phyloP scores from a whole-genome alignment of 2,113 vertebrate genomes.

The Neodontobutis hainanensis region DNA sequence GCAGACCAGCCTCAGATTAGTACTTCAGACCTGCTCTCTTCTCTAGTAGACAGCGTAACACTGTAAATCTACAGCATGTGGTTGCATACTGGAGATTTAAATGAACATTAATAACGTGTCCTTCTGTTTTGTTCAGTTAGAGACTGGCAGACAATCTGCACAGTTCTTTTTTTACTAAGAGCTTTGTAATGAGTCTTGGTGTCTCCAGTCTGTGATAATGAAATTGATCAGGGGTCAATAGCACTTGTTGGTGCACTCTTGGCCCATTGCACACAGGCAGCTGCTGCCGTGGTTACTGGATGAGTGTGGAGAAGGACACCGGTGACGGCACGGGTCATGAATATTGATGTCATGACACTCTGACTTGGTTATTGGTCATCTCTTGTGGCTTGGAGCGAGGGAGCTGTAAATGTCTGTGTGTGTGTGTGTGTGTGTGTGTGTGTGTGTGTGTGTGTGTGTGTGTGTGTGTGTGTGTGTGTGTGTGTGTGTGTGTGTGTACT shows the following conservation, averaged over 20 bases:
- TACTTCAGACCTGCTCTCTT: conserved; percentile 30
- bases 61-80: conserved; percentile 22
- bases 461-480: conserved; percentile 2
- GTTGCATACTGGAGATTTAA: not conserved
- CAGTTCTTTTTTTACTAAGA: conserved; percentile 10
- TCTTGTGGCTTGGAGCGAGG: conserved; percentile 10
- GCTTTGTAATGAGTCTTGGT: conserved; percentile 38
- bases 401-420: conserved; percentile 27
- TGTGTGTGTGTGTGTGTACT: conserved; percentile 13
- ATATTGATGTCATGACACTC: conserved; percentile 63
- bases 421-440: conserved; percentile 6
- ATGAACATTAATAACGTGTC: not conserved
- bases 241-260: conserved; percentile 33
- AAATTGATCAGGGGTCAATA: conserved; percentile 60
- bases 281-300: conserved; percentile 5
- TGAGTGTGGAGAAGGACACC: conserved; percentile 16
- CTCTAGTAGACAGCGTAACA: conserved; percentile 19
- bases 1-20: conserved; percentile 45
- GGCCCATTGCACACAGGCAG: not conserved
- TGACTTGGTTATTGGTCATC: conserved; percentile 59
- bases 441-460: conserved; percentile 12
- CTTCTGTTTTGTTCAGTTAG: not conserved
- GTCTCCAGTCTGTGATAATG: conserved; percentile 53
- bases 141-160: conserved; percentile 2
- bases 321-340: conserved; percentile 48